Conservation (phyloP, 2,888 invertebrate species). For the Pammene fasciana region DNA sequence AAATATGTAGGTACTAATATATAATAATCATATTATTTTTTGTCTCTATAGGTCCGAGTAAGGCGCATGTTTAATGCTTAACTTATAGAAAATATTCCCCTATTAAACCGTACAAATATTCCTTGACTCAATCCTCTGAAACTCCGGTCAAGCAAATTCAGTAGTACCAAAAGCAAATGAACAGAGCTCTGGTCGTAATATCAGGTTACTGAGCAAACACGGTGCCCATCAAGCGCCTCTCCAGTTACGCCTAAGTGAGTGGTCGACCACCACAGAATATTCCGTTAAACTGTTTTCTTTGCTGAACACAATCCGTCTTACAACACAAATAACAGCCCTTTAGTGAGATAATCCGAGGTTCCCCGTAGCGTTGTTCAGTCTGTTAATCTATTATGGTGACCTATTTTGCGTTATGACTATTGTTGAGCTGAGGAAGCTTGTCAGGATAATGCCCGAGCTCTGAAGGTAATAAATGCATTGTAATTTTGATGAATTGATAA, state of each 20-base stretch:
- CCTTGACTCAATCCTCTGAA: background rate
- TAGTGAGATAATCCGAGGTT: constrained; percentile 41
- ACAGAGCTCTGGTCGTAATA: constrained; percentile 66
- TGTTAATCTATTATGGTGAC: constrained; percentile 34
- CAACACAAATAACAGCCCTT: constrained; percentile 61
- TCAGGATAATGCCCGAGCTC: constrained; percentile 8
- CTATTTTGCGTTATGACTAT: constrained; percentile 28
- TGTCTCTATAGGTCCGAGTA: too few relatives aligned
- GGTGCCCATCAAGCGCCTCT: constrained; percentile 71
- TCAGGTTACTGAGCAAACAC: constrained; percentile 74
- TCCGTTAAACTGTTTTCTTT: constrained; percentile 80
- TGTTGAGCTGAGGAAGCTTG: constrained; percentile 25
- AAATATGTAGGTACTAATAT: too few relatives aligned
- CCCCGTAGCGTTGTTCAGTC: constrained; percentile 29
- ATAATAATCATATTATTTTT: too few relatives aligned
- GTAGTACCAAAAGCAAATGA: constrained; percentile 53
- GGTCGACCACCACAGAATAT: constrained; percentile 74
- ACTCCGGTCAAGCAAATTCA: constrained; percentile 53
- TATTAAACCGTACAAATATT: background rate
- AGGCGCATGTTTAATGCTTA: too few relatives aligned
- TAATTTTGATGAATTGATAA: constrained; percentile 17
- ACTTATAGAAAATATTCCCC: too few relatives aligned
- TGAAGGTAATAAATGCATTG: constrained; percentile 20
- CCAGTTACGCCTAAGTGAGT: constrained; percentile 79
- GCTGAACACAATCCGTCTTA: constrained; percentile 64